These are phyloP conservation scores for Pholis gunnellus DNA, from an alignment of 2,113 vertebrate genomes.

Conservation along the genomic window DNA sequence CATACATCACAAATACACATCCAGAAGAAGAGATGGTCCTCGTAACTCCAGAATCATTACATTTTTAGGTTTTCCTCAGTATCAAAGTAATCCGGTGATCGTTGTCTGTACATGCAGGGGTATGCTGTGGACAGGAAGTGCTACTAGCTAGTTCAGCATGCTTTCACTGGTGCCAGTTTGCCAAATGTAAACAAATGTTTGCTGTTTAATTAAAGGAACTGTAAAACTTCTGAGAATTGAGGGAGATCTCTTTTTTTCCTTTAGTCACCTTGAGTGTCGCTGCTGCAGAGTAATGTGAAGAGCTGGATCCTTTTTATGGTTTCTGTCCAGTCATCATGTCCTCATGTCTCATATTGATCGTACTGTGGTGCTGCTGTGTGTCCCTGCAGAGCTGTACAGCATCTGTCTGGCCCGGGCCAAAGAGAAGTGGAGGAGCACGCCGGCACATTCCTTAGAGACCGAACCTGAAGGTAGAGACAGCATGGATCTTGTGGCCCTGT, in stretches of 20 bases:
- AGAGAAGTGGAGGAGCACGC: slow-evolving; percentile 89
- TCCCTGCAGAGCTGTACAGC: slow-evolving; percentile 89
- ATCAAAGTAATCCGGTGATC: too few relatives aligned
- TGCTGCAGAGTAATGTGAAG: slow-evolving; percentile 8
- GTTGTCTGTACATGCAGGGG: too few relatives aligned
- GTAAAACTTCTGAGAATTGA: not conserved
- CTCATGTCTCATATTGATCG: slow-evolving; percentile 7
- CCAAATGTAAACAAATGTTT: not conserved
- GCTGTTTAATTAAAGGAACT: not conserved
- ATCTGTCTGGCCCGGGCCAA: slow-evolving; percentile 94
- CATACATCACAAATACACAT: not conserved
- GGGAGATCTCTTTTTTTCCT: not conserved
- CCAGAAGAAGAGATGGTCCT: too few relatives aligned
- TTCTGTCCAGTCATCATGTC: slow-evolving; percentile 14
- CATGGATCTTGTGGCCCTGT: not conserved
- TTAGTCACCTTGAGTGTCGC: slow-evolving; percentile 3
- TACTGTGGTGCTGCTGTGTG: slow-evolving; percentile 4
- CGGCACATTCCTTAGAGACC: slow-evolving; percentile 80
- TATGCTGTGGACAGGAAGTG: too few relatives aligned
- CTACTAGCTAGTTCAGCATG: not conserved
- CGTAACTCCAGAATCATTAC: too few relatives aligned
- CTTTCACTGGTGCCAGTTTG: not conserved
- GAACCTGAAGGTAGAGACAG: slow-evolving; percentile 89
- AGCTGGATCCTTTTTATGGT: not conserved
- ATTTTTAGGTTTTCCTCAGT: too few relatives aligned